Conservation (phyloP, 2,797 vertebrate genomes). For the Parauchenoglanis punctatus region DNA sequence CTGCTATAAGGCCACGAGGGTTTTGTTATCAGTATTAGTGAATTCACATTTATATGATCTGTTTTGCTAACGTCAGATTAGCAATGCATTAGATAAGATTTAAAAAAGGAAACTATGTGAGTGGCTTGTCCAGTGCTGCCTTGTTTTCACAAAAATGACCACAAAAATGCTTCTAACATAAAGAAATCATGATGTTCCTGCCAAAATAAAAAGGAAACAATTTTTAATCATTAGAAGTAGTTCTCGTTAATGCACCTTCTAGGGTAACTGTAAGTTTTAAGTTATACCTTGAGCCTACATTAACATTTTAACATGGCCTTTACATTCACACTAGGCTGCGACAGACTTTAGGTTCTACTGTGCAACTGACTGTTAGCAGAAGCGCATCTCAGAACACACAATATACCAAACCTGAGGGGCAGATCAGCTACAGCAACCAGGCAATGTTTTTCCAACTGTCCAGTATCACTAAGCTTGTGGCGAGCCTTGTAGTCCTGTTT, state of each 20-base stretch:
- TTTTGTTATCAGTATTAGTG: not conserved
- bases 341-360: not conserved
- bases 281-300: not conserved
- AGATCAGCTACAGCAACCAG: not conserved
- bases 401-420: not conserved
- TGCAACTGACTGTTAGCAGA: not conserved
- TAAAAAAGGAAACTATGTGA: not conserved
- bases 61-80: not conserved
- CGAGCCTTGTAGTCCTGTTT: not conserved
- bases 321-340: not conserved
- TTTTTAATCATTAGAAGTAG: not conserved
- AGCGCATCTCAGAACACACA: not conserved
- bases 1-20: not conserved
- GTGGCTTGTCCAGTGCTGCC: not conserved
- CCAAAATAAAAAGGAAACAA: too few relatives aligned
- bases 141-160: not conserved
- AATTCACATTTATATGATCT: not conserved
- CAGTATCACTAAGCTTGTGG: not conserved
- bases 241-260: not conserved
- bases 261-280: not conserved
- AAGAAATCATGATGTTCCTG: not conserved
- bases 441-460: not conserved
- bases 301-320: not conserved
- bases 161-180: not conserved
- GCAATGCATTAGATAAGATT: not conserved